phyloP scores from a whole-genome alignment of 1,140 invertebrate genomes.

The Cecropterus lyciades region DNA sequence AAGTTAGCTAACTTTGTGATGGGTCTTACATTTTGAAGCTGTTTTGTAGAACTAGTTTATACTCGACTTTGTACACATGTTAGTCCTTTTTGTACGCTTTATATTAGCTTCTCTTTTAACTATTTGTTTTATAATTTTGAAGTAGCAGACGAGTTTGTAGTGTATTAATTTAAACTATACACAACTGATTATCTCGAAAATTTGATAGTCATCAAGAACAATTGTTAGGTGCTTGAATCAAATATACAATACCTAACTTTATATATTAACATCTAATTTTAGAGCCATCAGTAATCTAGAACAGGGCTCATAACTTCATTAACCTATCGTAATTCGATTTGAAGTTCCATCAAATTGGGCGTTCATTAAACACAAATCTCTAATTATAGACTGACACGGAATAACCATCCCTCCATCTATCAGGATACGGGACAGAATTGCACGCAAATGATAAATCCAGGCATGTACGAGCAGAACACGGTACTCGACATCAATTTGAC shows the following conservation, averaged over 20 bases:
- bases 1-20: neutral
- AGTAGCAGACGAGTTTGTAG: too few relatives aligned
- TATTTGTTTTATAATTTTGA: too few relatives aligned
- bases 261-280: neutral
- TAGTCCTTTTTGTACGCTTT: too few relatives aligned
- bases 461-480: slow-evolving; percentile 26
- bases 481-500: slow-evolving; percentile 41
- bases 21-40: neutral
- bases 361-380: slow-evolving; percentile 34
- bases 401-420: slow-evolving; percentile 2
- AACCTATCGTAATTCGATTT: slow-evolving; percentile 33
- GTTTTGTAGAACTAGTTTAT: too few relatives aligned
- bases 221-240: too few relatives aligned
- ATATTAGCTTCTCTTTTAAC: too few relatives aligned
- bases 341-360: slow-evolving; percentile 30
- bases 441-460: slow-evolving; percentile 18
- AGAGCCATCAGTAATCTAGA: slow-evolving; percentile 3
- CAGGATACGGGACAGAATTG: slow-evolving; percentile 4
- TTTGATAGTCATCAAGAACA: too few relatives aligned
- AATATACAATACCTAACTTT: too few relatives aligned
- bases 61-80: too few relatives aligned
- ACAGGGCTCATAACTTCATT: slow-evolving; percentile 26
- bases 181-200: too few relatives aligned
- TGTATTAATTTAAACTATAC: too few relatives aligned
- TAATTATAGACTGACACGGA: slow-evolving; percentile 7